A percentile compares a stretch with the other conserved stretches of the same genome.
Evolutionary conservation across 2,113 vertebrate species (phyloP).

Genomic region (Lagopus muta): DNA sequence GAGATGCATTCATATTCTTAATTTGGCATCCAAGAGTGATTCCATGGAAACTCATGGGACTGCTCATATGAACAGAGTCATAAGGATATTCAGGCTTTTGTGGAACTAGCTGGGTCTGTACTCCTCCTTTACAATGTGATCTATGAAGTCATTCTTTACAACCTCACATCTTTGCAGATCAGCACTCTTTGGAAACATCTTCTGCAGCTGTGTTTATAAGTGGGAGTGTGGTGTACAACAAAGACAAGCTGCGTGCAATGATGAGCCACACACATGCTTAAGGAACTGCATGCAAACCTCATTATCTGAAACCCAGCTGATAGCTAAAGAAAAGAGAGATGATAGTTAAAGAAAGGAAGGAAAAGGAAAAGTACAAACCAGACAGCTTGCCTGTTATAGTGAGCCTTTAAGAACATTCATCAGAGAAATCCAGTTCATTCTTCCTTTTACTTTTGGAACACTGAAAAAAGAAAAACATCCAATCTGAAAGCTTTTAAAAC

Average conservation of each 20-base stretch:
- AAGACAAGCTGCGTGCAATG: neutral
- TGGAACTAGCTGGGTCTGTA: neutral
- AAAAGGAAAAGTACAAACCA: neutral
- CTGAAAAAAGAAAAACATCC: neutral
- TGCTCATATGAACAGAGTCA: neutral
- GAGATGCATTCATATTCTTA: neutral
- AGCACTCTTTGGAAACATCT: neutral
- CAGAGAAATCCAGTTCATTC: neutral
- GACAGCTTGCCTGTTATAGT: neutral
- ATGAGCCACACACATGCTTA: neutral
- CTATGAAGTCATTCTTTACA: neutral
- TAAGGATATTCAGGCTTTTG: neutral
- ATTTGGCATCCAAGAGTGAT: neutral
- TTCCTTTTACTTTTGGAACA: neutral
- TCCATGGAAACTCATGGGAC: constrained; percentile 19
- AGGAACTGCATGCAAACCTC: neutral
- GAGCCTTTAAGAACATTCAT: neutral
- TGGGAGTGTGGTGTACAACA: fast-evolving
- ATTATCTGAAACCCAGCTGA: neutral
- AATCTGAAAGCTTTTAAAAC: neutral
- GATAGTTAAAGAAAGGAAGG: neutral
- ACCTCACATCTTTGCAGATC: neutral
- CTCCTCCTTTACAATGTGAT: neutral
- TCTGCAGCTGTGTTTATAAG: neutral
- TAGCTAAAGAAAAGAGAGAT: neutral